These are phyloP conservation scores for Ophioderma brevispina DNA, from an alignment of 35 echinoderm and acorn worm species.

Conservation along the genomic window DNA sequence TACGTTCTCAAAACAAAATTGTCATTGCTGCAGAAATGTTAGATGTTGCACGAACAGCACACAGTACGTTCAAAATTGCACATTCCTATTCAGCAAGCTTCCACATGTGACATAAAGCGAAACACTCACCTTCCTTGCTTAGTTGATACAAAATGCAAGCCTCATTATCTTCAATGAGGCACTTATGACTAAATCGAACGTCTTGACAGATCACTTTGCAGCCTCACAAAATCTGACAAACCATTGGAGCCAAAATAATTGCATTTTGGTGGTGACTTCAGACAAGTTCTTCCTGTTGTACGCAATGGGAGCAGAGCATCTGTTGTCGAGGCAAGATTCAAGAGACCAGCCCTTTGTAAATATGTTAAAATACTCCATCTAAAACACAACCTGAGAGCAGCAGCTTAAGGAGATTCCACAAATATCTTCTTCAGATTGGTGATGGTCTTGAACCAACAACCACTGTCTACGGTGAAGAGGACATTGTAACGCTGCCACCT, in stretches of 20 bases:
- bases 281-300: constrained; percentile 34
- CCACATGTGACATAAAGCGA: constrained; percentile 41
- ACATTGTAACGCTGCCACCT: background rate
- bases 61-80: constrained; percentile 50
- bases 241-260: constrained; percentile 5
- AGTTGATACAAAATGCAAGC: constrained; percentile 7
- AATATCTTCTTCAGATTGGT: constrained; percentile 27
- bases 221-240: constrained; percentile 14
- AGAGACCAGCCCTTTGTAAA: constrained; percentile 15
- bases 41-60: constrained; percentile 21
- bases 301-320: background rate
- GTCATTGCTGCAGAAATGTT: constrained; percentile 32
- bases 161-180: constrained; percentile 30
- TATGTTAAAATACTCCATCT: background rate
- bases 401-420: background rate
- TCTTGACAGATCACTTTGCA: background rate
- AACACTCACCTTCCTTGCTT: background rate
- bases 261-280: background rate
- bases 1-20: background rate
- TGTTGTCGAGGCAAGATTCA: constrained; percentile 1
- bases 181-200: constrained; percentile 1
- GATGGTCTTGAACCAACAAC: background rate
- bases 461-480: background rate
- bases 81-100: background rate
- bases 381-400: constrained; percentile 1